Evolutionary conservation across 2,888 invertebrate species (phyloP).

Genomic region (Chymomyza fuscimana): DNA sequence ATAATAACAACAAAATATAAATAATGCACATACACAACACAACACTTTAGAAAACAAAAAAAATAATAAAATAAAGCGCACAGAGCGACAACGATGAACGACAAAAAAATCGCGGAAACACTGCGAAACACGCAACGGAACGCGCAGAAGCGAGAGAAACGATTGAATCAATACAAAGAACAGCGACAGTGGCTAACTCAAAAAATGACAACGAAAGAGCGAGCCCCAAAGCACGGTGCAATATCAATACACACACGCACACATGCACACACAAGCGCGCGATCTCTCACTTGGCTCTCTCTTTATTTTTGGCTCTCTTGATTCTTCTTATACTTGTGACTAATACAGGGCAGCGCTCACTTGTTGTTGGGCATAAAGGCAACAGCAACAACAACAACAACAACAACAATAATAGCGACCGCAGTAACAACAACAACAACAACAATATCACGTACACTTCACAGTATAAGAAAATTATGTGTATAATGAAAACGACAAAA

Average conservation of each 20-base stretch:
- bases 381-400: conserved; percentile 25
- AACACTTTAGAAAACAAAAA: conserved; percentile 13
- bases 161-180: conserved; percentile 75
- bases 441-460: not conserved
- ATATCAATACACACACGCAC: conserved; percentile 20
- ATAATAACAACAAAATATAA: conserved; percentile 6
- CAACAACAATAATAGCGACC: conserved; percentile 19
- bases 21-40: conserved; percentile 4
- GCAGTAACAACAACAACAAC: conserved; percentile 1
- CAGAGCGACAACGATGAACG: conserved; percentile 60
- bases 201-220: conserved; percentile 34
- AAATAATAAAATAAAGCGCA: conserved; percentile 12
- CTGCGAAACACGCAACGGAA: conserved; percentile 73
- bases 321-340: conserved; percentile 50
- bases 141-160: conserved; percentile 79
- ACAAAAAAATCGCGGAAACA: conserved; percentile 70
- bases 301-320: conserved; percentile 39
- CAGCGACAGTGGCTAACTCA: conserved; percentile 38
- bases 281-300: not conserved
- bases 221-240: conserved; percentile 28
- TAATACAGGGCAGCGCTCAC: conserved; percentile 52
- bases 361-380: conserved; percentile 30
- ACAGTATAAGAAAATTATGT: conserved; percentile 4
- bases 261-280: conserved; percentile 2
- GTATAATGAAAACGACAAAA: conserved; percentile 1